A percentile compares a stretch with the other conserved stretches of the same genome.
These are phyloP conservation scores for Chelonia mydas DNA, from an alignment of 2,797 vertebrate species.

Conservation along the genomic window DNA sequence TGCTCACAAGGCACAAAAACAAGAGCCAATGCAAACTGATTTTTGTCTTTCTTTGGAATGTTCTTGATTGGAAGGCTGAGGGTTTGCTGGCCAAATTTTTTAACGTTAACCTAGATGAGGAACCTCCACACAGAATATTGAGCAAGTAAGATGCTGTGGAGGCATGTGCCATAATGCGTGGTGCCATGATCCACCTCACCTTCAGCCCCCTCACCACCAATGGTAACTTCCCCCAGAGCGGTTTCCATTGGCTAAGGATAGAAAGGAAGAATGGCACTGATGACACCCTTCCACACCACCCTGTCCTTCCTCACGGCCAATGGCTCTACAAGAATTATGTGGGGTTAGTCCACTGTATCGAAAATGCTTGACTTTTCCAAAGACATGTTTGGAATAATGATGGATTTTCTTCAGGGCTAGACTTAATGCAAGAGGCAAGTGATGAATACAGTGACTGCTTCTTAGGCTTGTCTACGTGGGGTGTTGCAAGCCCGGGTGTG, in stretches of 20 bases:
- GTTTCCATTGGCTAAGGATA: constrained; percentile 23
- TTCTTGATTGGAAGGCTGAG: not conserved
- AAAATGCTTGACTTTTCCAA: not conserved
- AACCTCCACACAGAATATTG: not conserved
- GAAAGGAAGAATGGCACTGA: constrained; percentile 7
- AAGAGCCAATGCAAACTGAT: constrained; percentile 30
- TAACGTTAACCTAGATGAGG: not conserved
- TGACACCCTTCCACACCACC: constrained; percentile 29
- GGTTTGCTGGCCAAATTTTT: not conserved
- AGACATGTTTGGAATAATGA: not conserved
- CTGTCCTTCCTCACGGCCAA: not conserved
- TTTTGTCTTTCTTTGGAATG: constrained; percentile 38
- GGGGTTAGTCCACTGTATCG: constrained; percentile 30
- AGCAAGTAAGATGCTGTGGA: not conserved
- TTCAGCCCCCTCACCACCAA: not conserved
- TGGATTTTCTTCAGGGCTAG: constrained; percentile 1
- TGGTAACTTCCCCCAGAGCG: not conserved
- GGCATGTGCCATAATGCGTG: not conserved
- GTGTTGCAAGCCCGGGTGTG: not conserved
- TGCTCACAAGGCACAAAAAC: constrained; percentile 62
- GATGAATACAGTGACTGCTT: not conserved
- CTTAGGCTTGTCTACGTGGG: not conserved
- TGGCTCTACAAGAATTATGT: constrained; percentile 20
- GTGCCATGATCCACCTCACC: not conserved
- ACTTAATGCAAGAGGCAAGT: not conserved